A percentile compares a stretch with the other conserved stretches of the same genome.
These are phyloP conservation scores for Acanthococcus lagerstroemiae DNA, from an alignment of 2,888 invertebrate genomes.

Conservation along the genomic window DNA sequence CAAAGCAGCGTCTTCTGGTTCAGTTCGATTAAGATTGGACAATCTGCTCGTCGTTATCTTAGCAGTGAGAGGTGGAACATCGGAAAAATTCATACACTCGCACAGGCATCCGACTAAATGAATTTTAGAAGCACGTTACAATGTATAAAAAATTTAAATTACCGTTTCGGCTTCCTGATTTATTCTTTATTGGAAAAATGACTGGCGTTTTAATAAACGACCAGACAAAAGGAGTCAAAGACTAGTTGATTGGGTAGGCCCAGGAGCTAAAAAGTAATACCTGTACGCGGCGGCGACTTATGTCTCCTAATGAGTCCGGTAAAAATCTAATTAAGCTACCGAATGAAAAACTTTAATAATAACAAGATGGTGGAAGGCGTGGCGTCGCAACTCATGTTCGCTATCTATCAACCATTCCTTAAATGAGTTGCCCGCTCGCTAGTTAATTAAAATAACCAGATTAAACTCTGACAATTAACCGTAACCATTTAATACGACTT, in stretches of 20 bases:
- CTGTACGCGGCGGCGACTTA: slow-evolving; percentile 9
- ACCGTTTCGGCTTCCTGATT: slow-evolving; percentile 25
- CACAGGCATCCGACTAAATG: too few species aligned
- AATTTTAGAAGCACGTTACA: slow-evolving; percentile 9
- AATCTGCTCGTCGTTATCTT: too few species aligned
- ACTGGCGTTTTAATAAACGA: slow-evolving; percentile 23
- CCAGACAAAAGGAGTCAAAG: slow-evolving; percentile 28
- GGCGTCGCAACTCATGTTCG: slow-evolving; percentile 27
- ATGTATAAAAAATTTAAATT: slow-evolving; percentile 19
- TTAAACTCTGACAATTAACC: slow-evolving; percentile 24
- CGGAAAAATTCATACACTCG: too few species aligned
- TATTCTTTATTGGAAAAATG: slow-evolving; percentile 24
- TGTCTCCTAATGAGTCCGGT: slow-evolving; percentile 30
- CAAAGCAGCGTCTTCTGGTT: too few species aligned
- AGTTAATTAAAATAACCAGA: slow-evolving; percentile 31
- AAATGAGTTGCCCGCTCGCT: slow-evolving; percentile 19
- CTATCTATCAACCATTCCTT: slow-evolving; percentile 18
- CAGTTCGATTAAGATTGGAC: too few species aligned
- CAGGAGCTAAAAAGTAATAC: slow-evolving; percentile 27
- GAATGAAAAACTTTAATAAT: slow-evolving; percentile 27
- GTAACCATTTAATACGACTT: slow-evolving; percentile 14
- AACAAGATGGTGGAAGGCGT: slow-evolving; percentile 14
- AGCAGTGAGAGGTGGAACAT: too few species aligned
- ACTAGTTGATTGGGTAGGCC: slow-evolving; percentile 29
- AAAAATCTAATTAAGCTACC: slow-evolving; percentile 30